A percentile compares a stretch with the other conserved stretches of the same genome.
Conservation (phyloP, 2,888 invertebrate genomes). For the Cryptocheilus praepositus region DNA sequence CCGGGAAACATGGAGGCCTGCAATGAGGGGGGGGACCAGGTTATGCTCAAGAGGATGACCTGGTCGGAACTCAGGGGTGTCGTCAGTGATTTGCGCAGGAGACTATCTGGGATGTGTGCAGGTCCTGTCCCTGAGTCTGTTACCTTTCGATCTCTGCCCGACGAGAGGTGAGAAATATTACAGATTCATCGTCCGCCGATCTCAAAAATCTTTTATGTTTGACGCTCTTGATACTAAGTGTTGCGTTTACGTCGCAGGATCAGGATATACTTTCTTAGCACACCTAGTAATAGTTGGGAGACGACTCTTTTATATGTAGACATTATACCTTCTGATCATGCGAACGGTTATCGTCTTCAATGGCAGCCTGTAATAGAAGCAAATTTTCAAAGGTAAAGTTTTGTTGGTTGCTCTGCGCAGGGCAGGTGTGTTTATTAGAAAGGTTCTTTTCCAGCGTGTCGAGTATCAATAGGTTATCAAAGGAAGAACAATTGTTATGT, state of each 20-base stretch:
- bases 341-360: conserved; percentile 80
- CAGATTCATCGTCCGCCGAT: too few relatives aligned
- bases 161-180: conserved; percentile 76
- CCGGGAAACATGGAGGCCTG: conserved; percentile 56
- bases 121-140: conserved; percentile 88
- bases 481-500: conserved; percentile 93
- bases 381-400: conserved; percentile 77
- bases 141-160: conserved; percentile 85
- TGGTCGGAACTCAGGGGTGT: conserved; percentile 89
- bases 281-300: conserved; percentile 92
- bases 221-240: too few relatives aligned
- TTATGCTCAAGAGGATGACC: conserved; percentile 70
- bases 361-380: conserved; percentile 91
- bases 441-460: conserved; percentile 66
- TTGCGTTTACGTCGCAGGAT: conserved; percentile 75
- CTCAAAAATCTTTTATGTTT: too few relatives aligned
- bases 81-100: conserved; percentile 87
- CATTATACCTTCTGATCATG: conserved; percentile 80
- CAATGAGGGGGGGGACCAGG: conserved; percentile 48
- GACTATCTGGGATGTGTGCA: conserved; percentile 85
- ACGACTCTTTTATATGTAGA: conserved; percentile 92
- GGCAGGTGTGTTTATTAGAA: background rate
- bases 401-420: background rate
- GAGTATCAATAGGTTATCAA: conserved; percentile 81
- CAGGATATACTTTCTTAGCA: conserved; percentile 92